Percentiles rank a stretch among this genome's conserved stretches.
These are phyloP conservation scores for Coilia nasus DNA, from an alignment of 2,797 vertebrate species.

Conservation along the genomic window DNA sequence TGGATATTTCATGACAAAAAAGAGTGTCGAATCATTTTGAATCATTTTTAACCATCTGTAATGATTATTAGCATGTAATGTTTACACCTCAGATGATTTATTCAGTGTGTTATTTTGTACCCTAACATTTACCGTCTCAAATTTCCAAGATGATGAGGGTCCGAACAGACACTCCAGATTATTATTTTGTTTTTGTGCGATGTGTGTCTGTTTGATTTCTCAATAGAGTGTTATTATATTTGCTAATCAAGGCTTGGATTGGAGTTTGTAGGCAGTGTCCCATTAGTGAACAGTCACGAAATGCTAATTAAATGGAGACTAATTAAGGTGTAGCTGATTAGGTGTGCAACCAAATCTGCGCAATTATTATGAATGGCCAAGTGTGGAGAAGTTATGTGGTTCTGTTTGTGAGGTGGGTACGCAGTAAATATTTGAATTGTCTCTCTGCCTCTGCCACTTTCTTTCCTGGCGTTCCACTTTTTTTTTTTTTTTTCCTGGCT, in stretches of 20 bases:
- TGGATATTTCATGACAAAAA: too few relatives aligned
- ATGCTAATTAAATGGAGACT: background rate
- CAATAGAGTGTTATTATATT: background rate
- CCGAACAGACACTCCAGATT: background rate
- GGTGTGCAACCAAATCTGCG: background rate
- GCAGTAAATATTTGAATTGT: background rate
- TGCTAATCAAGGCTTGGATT: background rate
- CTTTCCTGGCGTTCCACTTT: background rate
- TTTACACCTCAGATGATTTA: too few relatives aligned
- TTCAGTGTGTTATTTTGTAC: too few relatives aligned
- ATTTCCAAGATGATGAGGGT: background rate
- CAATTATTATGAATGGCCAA: background rate
- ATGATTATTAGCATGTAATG: too few relatives aligned
- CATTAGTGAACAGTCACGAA: background rate
- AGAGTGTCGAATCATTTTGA: too few relatives aligned
- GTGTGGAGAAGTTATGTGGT: background rate
- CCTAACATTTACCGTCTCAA: too few relatives aligned
- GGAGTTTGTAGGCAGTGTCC: background rate
- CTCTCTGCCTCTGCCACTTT: background rate
- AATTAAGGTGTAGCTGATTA: background rate
- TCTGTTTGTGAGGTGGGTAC: background rate
- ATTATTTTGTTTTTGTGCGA: background rate
- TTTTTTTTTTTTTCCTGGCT: background rate
- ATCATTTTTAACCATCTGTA: too few relatives aligned
- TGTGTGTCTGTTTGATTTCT: slow-evolving; percentile 3